These are phyloP conservation scores for Jaculus jaculus DNA, from an alignment of 2,113 vertebrate genomes.

Conservation along the genomic window DNA sequence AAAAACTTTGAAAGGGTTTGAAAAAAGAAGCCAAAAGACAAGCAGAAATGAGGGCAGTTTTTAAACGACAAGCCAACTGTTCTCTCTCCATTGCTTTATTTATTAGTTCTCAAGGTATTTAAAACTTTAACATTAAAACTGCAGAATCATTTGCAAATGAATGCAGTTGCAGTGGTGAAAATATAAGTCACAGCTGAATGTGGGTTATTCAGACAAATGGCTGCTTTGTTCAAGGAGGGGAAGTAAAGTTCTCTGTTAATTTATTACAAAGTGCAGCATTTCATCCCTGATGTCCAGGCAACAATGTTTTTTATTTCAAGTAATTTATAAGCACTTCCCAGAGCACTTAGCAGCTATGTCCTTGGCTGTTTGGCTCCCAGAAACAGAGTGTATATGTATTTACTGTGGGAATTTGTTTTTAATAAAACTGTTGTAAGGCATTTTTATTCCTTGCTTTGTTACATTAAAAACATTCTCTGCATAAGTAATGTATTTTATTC, in stretches of 20 bases:
- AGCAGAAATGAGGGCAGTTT: constrained; percentile 88
- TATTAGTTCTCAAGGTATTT: constrained; percentile 95
- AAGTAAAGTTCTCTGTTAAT: constrained; percentile 93
- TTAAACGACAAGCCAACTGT: constrained; percentile 91
- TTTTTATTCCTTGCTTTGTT: constrained; percentile 91
- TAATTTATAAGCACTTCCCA: constrained; percentile 92
- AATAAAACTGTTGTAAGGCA: constrained; percentile 89
- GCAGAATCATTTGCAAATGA: constrained; percentile 97
- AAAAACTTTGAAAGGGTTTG: constrained; percentile 55
- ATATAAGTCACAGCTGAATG: constrained; percentile 95
- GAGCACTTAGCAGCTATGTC: constrained; percentile 88
- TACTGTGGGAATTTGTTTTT: constrained; percentile 94
- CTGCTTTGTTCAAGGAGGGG: constrained; percentile 89
- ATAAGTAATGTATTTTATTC: constrained; percentile 88
- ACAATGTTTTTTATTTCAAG: constrained; percentile 93
- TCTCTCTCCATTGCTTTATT: constrained; percentile 93
- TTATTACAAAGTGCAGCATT: constrained; percentile 97
- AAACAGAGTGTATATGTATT: constrained; percentile 88
- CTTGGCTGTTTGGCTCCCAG: constrained; percentile 85
- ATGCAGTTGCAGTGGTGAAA: constrained; percentile 96
- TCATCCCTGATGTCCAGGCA: constrained; percentile 96
- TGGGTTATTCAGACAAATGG: constrained; percentile 93
- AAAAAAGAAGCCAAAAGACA: constrained; percentile 77
- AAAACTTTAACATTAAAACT: constrained; percentile 93
- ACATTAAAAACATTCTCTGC: constrained; percentile 87